Base-by-base conservation (phyloP, 2,888 invertebrate genomes). In the Oscheius sp. region DNA sequence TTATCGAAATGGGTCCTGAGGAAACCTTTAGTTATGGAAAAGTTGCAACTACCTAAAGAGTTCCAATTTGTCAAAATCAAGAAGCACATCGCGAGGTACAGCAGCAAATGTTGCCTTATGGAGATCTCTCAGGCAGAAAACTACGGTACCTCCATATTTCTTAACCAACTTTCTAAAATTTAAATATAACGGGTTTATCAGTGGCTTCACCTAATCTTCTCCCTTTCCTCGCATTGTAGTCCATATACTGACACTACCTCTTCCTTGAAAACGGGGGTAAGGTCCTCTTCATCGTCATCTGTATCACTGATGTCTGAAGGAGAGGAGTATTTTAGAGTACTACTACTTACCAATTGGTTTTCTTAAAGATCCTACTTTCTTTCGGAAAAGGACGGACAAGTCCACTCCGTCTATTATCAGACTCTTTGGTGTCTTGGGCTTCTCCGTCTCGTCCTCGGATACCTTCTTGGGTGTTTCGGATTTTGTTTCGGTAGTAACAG, bases 81-180 rank as follows among this genome's bases (percentile, higher is more conserved):
- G n/a, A 21, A 35, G 35, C 10, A 48, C 13, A 9, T n/a, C 13
- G 21, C 13, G 7, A 13, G 50, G 65, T 2, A 65, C 35, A 32
- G 48, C 53, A 32, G 29, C 50, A 13, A 65, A 33, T 10, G 65
- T 65, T 2, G 65, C 65, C 3, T 48, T 47, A 32, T 65, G 32
- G 2, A 65, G 33, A 47, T 65, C 48, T 32, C 33, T 48, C 21
- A 48, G 37, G 13, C 13, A 13, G 21, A 29, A 48, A 33, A 65
- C 32, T 35, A 65, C 47, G 1, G 33, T 42, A 2, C 65, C 65
- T 47, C 65, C 65, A 29, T 65, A 33, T 10, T 65, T 21, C 47
- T 51, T 13, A 2, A 65, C 47, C 9, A 47, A 21, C 32, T 65
- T 33, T 29, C 65, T 65, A 2, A n/a, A 60, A 60, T 5, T 21